Evolutionary conservation across 2,797 vertebrate species (phyloP).

Genomic region (Pterois miles): DNA sequence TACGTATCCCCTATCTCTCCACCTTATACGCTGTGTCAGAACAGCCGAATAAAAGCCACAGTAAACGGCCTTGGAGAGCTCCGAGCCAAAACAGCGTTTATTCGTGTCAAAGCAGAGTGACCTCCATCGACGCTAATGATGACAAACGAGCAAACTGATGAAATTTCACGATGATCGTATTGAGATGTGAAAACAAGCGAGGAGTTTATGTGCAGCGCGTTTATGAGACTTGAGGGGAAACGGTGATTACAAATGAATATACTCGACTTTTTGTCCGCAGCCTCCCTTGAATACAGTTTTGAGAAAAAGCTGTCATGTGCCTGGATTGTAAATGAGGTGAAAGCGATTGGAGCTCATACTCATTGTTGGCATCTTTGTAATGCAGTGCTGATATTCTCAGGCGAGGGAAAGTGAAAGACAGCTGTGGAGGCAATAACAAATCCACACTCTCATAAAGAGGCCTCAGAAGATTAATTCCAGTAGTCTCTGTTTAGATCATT

Average conservation of each 20-base stretch:
- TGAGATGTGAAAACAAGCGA: constrained; percentile 59
- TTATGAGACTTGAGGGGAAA: constrained; percentile 55
- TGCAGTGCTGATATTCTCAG: constrained; percentile 27
- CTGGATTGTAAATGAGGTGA: constrained; percentile 54
- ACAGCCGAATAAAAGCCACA: constrained; percentile 44
- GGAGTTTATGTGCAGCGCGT: constrained; percentile 38
- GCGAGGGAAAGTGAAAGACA: constrained; percentile 7
- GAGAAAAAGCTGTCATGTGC: constrained; percentile 39
- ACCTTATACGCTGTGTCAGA: constrained; percentile 35
- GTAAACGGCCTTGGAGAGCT: background rate
- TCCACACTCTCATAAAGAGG: constrained; percentile 52
- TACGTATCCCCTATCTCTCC: constrained; percentile 22
- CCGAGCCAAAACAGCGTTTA: constrained; percentile 17
- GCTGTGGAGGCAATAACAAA: constrained; percentile 45
- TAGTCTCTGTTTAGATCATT: constrained; percentile 63
- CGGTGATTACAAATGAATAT: constrained; percentile 54
- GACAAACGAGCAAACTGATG: constrained; percentile 70
- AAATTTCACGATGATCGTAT: constrained; percentile 49
- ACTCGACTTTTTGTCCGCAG: constrained; percentile 31
- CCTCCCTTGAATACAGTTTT: constrained; percentile 45
- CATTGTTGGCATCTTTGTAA: constrained; percentile 32
- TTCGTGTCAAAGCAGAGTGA: constrained; percentile 45
- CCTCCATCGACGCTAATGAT: constrained; percentile 62
- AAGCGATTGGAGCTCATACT: constrained; percentile 34
- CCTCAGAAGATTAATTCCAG: constrained; percentile 44